Evolutionary conservation across 2,113 vertebrate species (phyloP), one percentile per base, ranked within the genome.

Genomic region (Cranoglanis bouderius): DNA sequence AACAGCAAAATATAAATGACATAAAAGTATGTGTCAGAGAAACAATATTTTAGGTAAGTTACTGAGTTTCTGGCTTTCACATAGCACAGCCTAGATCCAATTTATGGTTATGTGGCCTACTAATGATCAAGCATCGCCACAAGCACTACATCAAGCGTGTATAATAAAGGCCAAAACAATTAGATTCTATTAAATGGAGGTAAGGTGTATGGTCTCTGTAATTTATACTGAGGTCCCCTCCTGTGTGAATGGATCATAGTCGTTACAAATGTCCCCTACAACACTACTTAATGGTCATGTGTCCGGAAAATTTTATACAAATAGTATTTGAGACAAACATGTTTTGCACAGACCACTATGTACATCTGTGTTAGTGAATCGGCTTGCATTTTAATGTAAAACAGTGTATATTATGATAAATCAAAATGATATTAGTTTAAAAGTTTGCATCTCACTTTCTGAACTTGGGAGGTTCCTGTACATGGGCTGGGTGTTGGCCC

Each of bases 401-500:
- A 32, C 16, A 80, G 29, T 53, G 29, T 35, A 53, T 55, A 16
- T 1, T 35, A 1, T 32, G 12, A 82, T 72, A 40, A 74, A 40
- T 29, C 24, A 29, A 77, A 29, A 46, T 77, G 24, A 77, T 75
- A 75, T 75, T 43, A 43, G 6, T 75, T 32, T 51, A 53, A 77
- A 77, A 53, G 77, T 80, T 77, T 80, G 26, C 46, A 18, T 80
- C 77, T 18, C 26, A 80, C 46, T 80, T 80, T 51, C 6, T 80
- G 46, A 51, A 80, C 77, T 78, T 78, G 10, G 21, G 72, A 26
- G 8, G 21, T 4, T 77, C 29, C 70, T 74, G 29, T 3, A n/a
- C 77, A 53, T 51, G 46, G 32, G 19, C 55, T 40, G 55, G 19
- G 32, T 82, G 19, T 38, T 9, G 10, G 81, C 49, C 35, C 35